Evolutionary conservation across 2,113 vertebrate genomes (phyloP), one percentile per base, ranked within the genome.

Genomic region (Acanthochromis polyacanthus): DNA sequence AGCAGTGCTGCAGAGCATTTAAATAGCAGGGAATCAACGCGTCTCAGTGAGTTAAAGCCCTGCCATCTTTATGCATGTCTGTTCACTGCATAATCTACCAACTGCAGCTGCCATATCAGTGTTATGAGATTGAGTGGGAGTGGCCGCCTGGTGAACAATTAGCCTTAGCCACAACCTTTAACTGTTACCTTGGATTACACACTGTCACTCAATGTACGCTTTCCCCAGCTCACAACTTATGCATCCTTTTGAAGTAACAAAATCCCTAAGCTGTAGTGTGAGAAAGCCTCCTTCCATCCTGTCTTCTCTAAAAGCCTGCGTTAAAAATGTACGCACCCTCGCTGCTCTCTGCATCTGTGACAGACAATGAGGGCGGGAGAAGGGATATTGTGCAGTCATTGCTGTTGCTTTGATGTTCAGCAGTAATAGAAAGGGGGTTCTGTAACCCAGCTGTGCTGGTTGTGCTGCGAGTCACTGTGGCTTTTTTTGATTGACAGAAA

Each of bases 401-500:
- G 71, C 62, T 68, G 73, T 69, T 67, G 65, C 90, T 91, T 91
- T 93, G 89, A 91, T 87, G 86, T 86, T 89, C 67, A 40, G 60
- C 58, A 73, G 30, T 76, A 82, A 87, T 82, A 77, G 65, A 83
- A 83, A 88, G 71, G 22, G 30, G 23, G 11, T 30, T 69, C 64
- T 79, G 46, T 68, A 83, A 87, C 60, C 22, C 3, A 11, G 72
- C 45, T 69, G 55, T 30, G 46, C 55, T 15, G 64, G 56, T 77
- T 71, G 38, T 4, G 5, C 72, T 69, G 60, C 48, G 2, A 63
- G 23, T 67, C 28, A 2, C 58, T 85, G 66, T 38, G n/a, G 67
- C 17, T 67, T 88, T 66, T 61, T 72, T 90, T 93, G 93, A 94
- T 73, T 88, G 94, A 92, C 90, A 82, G 82, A 85, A 92, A 91